Evolutionary conservation across 2,797 vertebrate genomes (phyloP).

Genomic region (Lemur catta): DNA sequence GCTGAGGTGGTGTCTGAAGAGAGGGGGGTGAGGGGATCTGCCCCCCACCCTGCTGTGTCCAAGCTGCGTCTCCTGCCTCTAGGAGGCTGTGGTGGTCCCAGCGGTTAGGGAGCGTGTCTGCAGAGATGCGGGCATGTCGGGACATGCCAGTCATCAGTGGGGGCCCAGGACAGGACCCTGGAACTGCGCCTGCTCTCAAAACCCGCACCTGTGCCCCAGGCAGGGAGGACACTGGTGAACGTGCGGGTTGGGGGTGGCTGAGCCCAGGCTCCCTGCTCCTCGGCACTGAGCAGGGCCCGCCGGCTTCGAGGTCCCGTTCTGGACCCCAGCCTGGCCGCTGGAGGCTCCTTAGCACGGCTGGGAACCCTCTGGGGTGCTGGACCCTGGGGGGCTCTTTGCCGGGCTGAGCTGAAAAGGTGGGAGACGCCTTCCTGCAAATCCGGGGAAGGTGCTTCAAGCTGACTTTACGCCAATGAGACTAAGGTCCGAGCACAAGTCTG

Average conservation of each 20-base stretch:
- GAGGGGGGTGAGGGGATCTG: rapidly evolving
- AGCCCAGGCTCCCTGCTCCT: neutral
- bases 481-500: neutral
- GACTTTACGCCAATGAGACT: rapidly evolving
- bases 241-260: neutral
- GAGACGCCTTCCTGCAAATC: neutral
- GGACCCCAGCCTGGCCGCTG: too few species aligned
- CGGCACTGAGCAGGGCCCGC: rapidly evolving
- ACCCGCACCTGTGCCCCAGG: too few species aligned
- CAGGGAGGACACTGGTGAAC: rapidly evolving
- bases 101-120: neutral
- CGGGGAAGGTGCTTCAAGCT: neutral
- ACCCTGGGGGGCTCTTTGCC: neutral
- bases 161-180: neutral
- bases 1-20: neutral
- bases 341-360: too few species aligned
- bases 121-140: neutral
- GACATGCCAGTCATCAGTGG: neutral
- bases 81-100: neutral
- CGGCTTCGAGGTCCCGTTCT: neutral
- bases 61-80: neutral
- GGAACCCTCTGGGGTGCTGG: neutral
- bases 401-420: neutral
- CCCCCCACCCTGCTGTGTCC: neutral
- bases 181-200: neutral